A percentile compares a stretch with the other conserved stretches of the same genome.
These are phyloP conservation scores for Oscheius sp. DNA, from an alignment of 2,888 invertebrate species.

Conservation along the genomic window DNA sequence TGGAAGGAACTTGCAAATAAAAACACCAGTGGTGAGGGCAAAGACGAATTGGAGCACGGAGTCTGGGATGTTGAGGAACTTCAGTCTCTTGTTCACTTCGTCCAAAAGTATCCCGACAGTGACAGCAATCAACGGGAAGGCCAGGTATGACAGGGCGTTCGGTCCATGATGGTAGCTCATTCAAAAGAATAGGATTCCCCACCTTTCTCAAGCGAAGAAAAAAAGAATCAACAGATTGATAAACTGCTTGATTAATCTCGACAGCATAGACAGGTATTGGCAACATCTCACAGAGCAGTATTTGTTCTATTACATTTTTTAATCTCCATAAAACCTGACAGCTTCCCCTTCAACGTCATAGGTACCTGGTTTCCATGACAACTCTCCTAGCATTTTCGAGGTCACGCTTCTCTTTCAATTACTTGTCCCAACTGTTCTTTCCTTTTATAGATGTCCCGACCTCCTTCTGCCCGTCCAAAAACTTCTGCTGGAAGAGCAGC, in stretches of 20 bases:
- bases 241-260: too few species aligned
- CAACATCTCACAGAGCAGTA: too few species aligned
- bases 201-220: too few species aligned
- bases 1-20: conserved; percentile 21
- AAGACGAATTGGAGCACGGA: conserved; percentile 34
- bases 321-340: too few species aligned
- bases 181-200: too few species aligned
- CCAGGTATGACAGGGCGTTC: too few species aligned
- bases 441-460: conserved; percentile 48
- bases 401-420: neutral
- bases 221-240: too few species aligned
- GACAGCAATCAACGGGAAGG: conserved; percentile 31
- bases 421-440: neutral
- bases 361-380: conserved; percentile 2
- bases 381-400: neutral
- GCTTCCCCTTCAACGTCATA: conserved; percentile 7
- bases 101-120: conserved; percentile 23
- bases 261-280: too few species aligned
- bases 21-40: conserved; percentile 25
- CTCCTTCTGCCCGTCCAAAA: conserved; percentile 56
- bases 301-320: too few species aligned
- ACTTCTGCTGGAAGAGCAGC: conserved; percentile 51
- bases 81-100: conserved; percentile 31
- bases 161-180: too few species aligned
- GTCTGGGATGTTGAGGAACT: conserved; percentile 35